phyloP scores from a whole-genome alignment of 92 coral and sea anemone species.

The Palythoa heliodiscus region DNA sequence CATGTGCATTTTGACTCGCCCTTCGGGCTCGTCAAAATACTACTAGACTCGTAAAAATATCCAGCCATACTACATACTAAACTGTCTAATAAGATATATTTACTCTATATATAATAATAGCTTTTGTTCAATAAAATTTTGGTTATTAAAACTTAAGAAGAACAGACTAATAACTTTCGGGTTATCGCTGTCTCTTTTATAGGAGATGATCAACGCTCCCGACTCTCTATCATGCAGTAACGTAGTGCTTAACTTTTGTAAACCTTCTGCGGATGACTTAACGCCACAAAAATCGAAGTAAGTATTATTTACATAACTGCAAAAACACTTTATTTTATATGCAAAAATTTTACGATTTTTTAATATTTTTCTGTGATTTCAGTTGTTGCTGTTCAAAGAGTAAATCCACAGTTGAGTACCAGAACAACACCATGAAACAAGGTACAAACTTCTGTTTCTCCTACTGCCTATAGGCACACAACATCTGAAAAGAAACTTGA shows the following conservation, averaged over 20 bases:
- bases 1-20: too few relatives aligned
- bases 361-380: not conserved
- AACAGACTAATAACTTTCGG: not conserved
- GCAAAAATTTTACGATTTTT: not conserved
- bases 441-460: not conserved
- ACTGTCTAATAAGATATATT: too few relatives aligned
- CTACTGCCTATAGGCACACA: not conserved
- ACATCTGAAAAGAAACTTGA: too few relatives aligned
- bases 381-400: constrained; percentile 37
- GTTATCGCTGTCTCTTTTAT: not conserved
- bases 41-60: too few relatives aligned
- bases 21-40: too few relatives aligned
- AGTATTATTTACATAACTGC: not conserved
- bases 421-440: not conserved
- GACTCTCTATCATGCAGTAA: constrained; percentile 49
- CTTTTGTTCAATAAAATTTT: not conserved
- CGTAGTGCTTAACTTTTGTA: constrained; percentile 56
- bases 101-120: too few relatives aligned
- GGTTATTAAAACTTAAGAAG: not conserved
- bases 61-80: too few relatives aligned
- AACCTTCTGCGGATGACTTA: constrained; percentile 52
- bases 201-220: constrained; percentile 64
- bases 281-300: constrained; percentile 54
- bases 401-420: not conserved
- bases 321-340: not conserved